These are phyloP conservation scores for Aphidius gifuensis DNA, from an alignment of 1,140 invertebrate species.

Conservation along the genomic window DNA sequence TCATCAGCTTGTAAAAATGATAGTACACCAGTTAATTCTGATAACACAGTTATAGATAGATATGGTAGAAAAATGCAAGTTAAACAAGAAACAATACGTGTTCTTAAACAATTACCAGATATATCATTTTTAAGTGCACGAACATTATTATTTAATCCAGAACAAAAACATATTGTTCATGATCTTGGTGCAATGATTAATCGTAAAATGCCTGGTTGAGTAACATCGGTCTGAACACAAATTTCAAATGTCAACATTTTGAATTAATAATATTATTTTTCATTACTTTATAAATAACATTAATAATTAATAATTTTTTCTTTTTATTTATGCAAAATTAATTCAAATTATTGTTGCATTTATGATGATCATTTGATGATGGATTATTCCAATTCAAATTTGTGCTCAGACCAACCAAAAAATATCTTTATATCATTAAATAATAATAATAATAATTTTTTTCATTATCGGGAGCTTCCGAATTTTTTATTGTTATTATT, in stretches of 20 bases:
- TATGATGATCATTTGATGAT: background rate
- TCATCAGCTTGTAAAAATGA: slow-evolving; percentile 28
- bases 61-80: slow-evolving; percentile 46
- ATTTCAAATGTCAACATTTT: slow-evolving; percentile 38
- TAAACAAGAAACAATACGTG: slow-evolving; percentile 42
- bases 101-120: slow-evolving; percentile 50
- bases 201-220: slow-evolving; percentile 55
- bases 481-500: no score
- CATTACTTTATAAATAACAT: background rate
- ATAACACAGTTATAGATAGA: slow-evolving; percentile 46
- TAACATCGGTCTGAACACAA: slow-evolving; percentile 54
- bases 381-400: slow-evolving; percentile 25
- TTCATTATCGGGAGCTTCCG: no score
- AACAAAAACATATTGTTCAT: slow-evolving; percentile 48
- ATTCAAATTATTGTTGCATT: slow-evolving; percentile 27
- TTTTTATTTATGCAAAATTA: background rate
- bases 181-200: slow-evolving; percentile 53
- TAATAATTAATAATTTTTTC: slow-evolving; percentile 3
- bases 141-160: slow-evolving; percentile 49
- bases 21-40: slow-evolving; percentile 31
- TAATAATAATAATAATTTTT: no score
- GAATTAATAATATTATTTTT: slow-evolving; percentile 1
- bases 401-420: slow-evolving; percentile 41
- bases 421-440: no score
- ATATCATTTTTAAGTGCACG: slow-evolving; percentile 50